Percentiles rank a stretch among this genome's conserved stretches.
These are phyloP conservation scores for Grallaria varia DNA, from an alignment of 2,113 vertebrate species.

Conservation along the genomic window DNA sequence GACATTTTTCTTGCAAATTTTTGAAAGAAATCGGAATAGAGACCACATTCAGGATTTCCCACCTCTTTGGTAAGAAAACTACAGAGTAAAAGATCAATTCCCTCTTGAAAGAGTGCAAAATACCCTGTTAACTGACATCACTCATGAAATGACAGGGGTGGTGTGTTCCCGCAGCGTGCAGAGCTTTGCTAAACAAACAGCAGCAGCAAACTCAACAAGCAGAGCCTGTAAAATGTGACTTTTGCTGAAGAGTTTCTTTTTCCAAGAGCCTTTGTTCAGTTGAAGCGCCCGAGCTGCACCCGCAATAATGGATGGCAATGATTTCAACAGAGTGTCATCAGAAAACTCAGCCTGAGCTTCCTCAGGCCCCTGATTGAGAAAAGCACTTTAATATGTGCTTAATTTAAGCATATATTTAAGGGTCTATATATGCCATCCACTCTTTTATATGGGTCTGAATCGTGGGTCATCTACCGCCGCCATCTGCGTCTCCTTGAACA, in stretches of 20 bases:
- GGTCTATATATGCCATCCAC: too few relatives aligned
- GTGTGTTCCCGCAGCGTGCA: background rate
- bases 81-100: background rate
- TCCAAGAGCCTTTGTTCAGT: background rate
- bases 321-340: background rate
- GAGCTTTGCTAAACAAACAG: background rate
- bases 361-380: background rate
- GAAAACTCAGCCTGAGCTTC: background rate
- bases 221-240: background rate
- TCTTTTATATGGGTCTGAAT: too few relatives aligned
- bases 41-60: background rate
- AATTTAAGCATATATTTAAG: background rate
- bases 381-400: background rate
- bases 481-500: too few relatives aligned
- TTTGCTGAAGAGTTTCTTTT: background rate
- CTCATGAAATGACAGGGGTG: background rate
- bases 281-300: background rate
- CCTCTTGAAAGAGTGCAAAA: background rate
- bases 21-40: background rate
- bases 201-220: background rate
- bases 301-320: background rate
- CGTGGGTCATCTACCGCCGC: too few relatives aligned
- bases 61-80: background rate
- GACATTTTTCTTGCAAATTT: background rate
- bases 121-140: background rate